Conservation (phyloP, 2,113 vertebrate genomes). For the Bostrychus sinensis region DNA sequence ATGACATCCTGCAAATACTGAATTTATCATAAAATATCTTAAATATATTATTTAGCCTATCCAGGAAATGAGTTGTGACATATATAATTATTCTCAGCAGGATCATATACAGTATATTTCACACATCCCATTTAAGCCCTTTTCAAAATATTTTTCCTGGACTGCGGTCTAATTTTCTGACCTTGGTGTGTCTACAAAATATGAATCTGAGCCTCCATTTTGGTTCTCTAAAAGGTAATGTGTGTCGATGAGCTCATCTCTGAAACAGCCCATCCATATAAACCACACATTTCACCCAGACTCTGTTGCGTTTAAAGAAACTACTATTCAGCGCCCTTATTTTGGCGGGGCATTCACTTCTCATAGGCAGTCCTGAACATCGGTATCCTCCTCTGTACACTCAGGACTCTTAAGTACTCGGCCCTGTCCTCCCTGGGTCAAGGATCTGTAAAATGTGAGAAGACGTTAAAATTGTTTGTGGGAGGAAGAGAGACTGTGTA, state of each 20-base stretch:
- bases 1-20: too few species aligned
- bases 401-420: not conserved
- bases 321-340: constrained; percentile 21
- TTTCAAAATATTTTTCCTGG: constrained; percentile 55
- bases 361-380: constrained; percentile 41
- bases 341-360: constrained; percentile 41
- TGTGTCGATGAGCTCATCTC: constrained; percentile 65
- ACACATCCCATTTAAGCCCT: constrained; percentile 24
- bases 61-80: not conserved
- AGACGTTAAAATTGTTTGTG: constrained; percentile 38
- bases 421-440: constrained; percentile 31
- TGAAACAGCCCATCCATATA: constrained; percentile 65
- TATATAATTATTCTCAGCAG: constrained; percentile 9
- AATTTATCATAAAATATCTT: not conserved
- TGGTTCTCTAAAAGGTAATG: constrained; percentile 48
- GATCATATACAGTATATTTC: constrained; percentile 27
- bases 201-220: constrained; percentile 55
- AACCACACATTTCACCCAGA: constrained; percentile 59
- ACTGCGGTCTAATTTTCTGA: constrained; percentile 29
- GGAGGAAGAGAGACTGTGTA: constrained; percentile 21
- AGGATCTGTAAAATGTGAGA: constrained; percentile 13
- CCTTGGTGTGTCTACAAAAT: constrained; percentile 48
- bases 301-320: constrained; percentile 63
- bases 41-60: constrained; percentile 2
- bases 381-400: constrained; percentile 31